phyloP scores from a whole-genome alignment of 35 echinoderm and acorn worm species.

The Apostichopus californicus region DNA sequence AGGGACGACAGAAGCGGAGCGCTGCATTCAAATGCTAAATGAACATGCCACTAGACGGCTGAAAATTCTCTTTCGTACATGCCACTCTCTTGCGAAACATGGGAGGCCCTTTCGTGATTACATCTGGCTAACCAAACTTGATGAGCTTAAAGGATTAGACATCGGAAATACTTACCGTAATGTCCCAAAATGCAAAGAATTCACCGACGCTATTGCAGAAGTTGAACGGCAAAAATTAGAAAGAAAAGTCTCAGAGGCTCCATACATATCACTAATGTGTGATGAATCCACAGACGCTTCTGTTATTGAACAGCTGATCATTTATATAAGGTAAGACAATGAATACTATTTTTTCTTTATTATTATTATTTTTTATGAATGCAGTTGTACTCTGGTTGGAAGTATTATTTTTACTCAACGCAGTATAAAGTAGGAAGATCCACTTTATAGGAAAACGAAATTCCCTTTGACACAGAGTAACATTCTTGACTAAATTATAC shows the following conservation, averaged over 20 bases:
- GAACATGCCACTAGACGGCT: background rate
- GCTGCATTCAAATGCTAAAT: background rate
- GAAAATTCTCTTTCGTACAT: conserved; percentile 17
- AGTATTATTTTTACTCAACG: no score
- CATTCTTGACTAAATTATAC: no score
- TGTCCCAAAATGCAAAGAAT: background rate
- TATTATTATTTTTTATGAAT: background rate
- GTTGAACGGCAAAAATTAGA: background rate
- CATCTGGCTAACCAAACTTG: background rate
- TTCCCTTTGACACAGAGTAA: no score
- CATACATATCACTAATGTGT: background rate
- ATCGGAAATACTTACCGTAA: conserved; percentile 20
- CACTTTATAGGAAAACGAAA: no score
- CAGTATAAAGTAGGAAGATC: no score
- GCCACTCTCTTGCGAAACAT: conserved; percentile 7
- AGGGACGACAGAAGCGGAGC: conserved; percentile 5
- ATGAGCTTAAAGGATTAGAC: conserved; percentile 5
- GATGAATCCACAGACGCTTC: conserved; percentile 4
- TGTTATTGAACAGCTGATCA: background rate
- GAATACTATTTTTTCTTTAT: background rate
- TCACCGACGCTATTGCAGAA: conserved; percentile 3
- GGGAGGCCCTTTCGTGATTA: conserved; percentile 18
- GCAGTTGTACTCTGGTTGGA: no score
- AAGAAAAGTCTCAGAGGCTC: background rate
- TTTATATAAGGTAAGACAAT: background rate